Evolutionary conservation across 2,888 invertebrate genomes (phyloP), one percentile per base, ranked within the genome.

Genomic region (Leucoma salicis): DNA sequence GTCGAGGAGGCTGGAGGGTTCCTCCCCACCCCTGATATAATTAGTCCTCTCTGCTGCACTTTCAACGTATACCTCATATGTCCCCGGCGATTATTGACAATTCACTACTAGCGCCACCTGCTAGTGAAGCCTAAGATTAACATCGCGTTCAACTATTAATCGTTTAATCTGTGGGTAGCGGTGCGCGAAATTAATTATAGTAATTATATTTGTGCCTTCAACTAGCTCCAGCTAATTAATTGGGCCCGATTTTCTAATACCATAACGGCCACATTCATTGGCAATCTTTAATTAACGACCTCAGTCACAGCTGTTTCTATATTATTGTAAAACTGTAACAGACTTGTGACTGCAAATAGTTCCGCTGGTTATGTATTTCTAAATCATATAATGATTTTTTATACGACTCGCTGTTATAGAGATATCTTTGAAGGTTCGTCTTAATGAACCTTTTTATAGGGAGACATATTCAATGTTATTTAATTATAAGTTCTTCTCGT

Each of bases 61-160:
- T 44, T 48, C 35, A 42, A 48, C 61, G 70, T 68, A 73, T 74
- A 74, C 60, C 67, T 70, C 69, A 69, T 70, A 66, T 52, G n/a
- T 42, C 31, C 57, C 62, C 62, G 53, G 56, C 63, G 61, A 74
- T 78, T 81, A 78, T 82, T 78, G 80, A 74, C 74, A 78, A 74
- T 70, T 69, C 63, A 70, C 66, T 54, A 57, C 57, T 42, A 39
- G 58, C 70, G 57, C 65, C 79, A 83, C 83, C 85, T 85, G 87
- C 75, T 58, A 41, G 74, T 82, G 86, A 85, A 82, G 69, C 79
- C 78, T 74, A 57, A 74, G 74, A 86, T 84, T 82, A 82, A 78
- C 80, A 80, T 82, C 78, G 76, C 73, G 76, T 78, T 49, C 56
- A 31, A 59, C 78, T 65, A 77, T 82, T 82, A 82, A 82, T 86